phyloP scores from a whole-genome alignment of 2,113 vertebrate species.

The Colius striatus region DNA sequence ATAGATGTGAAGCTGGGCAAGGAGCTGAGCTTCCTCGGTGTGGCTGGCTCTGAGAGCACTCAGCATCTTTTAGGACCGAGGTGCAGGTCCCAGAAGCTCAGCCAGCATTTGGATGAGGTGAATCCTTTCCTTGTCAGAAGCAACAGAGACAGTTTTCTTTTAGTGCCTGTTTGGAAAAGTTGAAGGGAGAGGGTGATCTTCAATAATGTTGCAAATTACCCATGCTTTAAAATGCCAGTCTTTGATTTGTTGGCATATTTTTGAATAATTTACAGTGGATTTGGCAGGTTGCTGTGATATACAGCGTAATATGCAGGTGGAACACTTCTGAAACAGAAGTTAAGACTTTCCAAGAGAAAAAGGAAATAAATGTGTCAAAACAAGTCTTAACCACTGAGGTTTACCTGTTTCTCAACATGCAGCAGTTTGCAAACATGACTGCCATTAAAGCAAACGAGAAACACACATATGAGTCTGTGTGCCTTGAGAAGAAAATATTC shows the following conservation, averaged over 20 bases:
- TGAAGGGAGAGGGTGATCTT: not conserved
- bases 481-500: slow-evolving; percentile 29
- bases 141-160: not conserved
- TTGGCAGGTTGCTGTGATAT: slow-evolving; percentile 48
- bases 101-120: not conserved
- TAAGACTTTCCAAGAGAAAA: slow-evolving; percentile 44
- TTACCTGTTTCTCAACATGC: not conserved
- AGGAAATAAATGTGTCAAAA: slow-evolving; percentile 56
- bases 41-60: not conserved
- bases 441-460: slow-evolving; percentile 24
- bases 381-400: slow-evolving; percentile 25
- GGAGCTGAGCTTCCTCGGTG: not conserved
- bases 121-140: not conserved
- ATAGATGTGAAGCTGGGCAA: not conserved
- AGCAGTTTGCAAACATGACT: slow-evolving; percentile 51
- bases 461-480: not conserved
- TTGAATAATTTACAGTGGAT: slow-evolving; percentile 50
- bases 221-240: not conserved
- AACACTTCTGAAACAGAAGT: slow-evolving; percentile 43
- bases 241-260: slow-evolving; percentile 30
- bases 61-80: not conserved
- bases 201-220: slow-evolving; percentile 11
- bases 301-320: slow-evolving; percentile 19
- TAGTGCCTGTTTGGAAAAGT: not conserved
- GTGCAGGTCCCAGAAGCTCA: not conserved